A percentile compares a stretch with the other conserved stretches of the same genome.
These are phyloP conservation scores for Polymixis flavicincta DNA, from an alignment of 2,888 invertebrate species.

Conservation along the genomic window DNA sequence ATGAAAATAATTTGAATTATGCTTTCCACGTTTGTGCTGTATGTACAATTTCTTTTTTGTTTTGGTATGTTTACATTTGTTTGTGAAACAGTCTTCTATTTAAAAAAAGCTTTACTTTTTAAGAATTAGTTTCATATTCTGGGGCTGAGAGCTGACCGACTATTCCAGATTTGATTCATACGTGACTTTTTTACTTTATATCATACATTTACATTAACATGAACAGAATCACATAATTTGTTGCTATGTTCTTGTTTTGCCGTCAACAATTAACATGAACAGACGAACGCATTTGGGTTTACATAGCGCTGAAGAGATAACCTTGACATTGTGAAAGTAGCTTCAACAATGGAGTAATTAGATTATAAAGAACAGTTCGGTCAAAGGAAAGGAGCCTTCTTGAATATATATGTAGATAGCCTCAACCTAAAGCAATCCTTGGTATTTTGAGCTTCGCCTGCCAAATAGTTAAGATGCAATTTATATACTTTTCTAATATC, in stretches of 20 bases:
- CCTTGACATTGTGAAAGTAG: neutral
- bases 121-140: neutral
- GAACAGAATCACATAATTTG: neutral
- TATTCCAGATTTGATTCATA: neutral
- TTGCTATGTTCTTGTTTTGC: neutral
- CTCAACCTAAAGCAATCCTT: neutral
- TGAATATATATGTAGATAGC: too few species aligned
- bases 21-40: neutral
- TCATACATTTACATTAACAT: neutral
- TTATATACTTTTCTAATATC: neutral
- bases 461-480: neutral
- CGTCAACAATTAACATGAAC: neutral
- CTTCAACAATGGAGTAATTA: neutral
- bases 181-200: neutral
- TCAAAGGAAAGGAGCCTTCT: neutral
- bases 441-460: neutral
- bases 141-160: neutral
- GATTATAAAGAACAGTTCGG: neutral
- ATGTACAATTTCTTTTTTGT: neutral
- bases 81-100: neutral
- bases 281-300: neutral
- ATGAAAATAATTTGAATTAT: constrained; percentile 17
- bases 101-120: neutral
- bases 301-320: neutral
- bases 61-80: neutral